Percentiles rank a stretch among this genome's conserved stretches.
Conservation (phyloP, 2,113 vertebrate genomes). For the Strigops habroptila region DNA sequence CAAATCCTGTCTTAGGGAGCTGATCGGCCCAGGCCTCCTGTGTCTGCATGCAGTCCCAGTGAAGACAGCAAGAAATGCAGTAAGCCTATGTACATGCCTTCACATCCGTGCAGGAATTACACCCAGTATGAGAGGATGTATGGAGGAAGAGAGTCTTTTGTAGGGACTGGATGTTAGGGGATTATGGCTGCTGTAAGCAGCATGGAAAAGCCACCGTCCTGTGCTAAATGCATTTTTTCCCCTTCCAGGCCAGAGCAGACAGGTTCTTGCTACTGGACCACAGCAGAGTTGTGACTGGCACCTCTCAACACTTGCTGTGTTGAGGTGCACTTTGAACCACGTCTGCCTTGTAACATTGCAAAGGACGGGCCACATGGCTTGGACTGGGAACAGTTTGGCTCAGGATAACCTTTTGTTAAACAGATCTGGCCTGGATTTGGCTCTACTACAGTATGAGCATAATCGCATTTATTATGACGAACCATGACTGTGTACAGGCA, state of each 20-base stretch:
- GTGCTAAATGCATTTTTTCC: rapidly evolving
- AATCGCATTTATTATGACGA: background rate
- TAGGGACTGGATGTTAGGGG: too few relatives aligned
- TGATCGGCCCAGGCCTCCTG: background rate
- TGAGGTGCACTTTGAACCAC: background rate
- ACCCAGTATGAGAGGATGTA: background rate
- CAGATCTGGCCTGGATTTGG: background rate
- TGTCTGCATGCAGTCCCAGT: background rate
- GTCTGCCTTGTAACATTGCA: background rate
- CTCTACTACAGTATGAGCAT: background rate
- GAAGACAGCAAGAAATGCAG: background rate
- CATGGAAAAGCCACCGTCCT: background rate
- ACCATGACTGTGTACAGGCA: background rate
- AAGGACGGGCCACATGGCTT: background rate
- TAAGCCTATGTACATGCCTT: background rate
- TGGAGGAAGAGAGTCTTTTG: background rate
- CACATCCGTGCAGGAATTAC: background rate
- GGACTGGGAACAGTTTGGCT: background rate
- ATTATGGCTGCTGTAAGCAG: background rate
- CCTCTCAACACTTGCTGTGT: background rate
- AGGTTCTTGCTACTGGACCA: background rate
- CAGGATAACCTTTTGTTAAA: background rate
- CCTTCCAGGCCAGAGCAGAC: background rate
- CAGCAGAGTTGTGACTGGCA: background rate
- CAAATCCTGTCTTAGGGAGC: background rate